Conservation (phyloP, 2,797 vertebrate species). For the Micrastur ruficollis region DNA sequence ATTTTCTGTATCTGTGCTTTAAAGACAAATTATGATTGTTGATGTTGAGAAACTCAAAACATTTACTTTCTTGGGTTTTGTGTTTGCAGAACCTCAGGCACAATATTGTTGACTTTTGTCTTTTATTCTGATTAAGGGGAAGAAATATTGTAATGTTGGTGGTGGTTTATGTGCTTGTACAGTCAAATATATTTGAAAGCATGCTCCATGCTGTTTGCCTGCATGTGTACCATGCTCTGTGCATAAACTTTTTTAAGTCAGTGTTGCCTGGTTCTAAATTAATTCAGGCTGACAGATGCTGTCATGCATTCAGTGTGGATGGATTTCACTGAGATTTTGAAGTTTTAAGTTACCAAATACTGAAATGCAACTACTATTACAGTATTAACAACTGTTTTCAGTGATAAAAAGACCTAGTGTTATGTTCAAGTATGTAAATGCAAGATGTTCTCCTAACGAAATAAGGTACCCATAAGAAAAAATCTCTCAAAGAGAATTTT, state of each 20-base stretch:
- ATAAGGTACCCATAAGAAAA: not conserved
- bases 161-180: not conserved
- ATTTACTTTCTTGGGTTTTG: not conserved
- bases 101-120: not conserved
- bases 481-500: not conserved
- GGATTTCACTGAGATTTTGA: not conserved
- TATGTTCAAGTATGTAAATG: not conserved
- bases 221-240: not conserved
- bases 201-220: not conserved
- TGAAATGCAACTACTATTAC: not conserved
- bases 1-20: not conserved
- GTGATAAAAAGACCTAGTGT: not conserved
- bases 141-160: not conserved
- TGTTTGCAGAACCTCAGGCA: not conserved
- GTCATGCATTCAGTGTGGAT: not conserved
- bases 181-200: not conserved
- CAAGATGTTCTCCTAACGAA: not conserved
- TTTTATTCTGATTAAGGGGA: not conserved
- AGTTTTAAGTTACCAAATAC: not conserved
- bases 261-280: not conserved
- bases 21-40: not conserved
- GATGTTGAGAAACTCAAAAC: not conserved
- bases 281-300: not conserved
- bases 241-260: not conserved
- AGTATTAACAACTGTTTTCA: not conserved